Evolutionary conservation across 2,888 invertebrate genomes (phyloP).

Genomic region (Caenorhabditis afra): DNA sequence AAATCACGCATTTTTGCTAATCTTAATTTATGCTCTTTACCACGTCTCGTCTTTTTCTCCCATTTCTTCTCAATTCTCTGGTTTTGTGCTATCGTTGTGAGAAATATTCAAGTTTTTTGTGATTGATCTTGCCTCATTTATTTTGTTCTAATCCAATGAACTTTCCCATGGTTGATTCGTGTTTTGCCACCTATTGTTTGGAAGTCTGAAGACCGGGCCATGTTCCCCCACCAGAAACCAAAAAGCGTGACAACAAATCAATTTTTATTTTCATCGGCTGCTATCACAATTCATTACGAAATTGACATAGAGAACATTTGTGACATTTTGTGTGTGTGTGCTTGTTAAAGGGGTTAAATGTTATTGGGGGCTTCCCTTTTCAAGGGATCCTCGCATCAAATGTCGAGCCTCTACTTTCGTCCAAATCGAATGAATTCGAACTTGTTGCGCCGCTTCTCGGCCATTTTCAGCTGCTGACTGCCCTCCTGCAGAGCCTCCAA

Average conservation of each 20-base stretch:
- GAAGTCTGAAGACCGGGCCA: no score
- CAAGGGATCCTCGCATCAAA: slow-evolving; percentile 10
- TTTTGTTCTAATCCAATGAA: slow-evolving; percentile 32
- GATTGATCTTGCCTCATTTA: slow-evolving; percentile 41
- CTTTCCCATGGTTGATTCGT: neutral
- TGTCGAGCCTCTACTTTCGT: slow-evolving; percentile 65
- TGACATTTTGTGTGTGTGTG: slow-evolving; percentile 15
- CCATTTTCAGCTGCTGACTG: slow-evolving; percentile 66
- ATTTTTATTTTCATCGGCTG: slow-evolving; percentile 59
- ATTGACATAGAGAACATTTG: slow-evolving; percentile 56
- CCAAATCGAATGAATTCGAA: slow-evolving; percentile 80
- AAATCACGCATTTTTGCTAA: neutral
- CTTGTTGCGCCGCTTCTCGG: slow-evolving; percentile 80
- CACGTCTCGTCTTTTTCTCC: neutral
- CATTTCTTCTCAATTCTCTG: slow-evolving; percentile 16
- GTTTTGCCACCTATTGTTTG: neutral
- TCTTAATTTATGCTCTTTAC: neutral
- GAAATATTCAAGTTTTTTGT: slow-evolving; percentile 9
- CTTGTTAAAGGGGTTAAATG: no score
- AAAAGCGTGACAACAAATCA: slow-evolving; percentile 36
- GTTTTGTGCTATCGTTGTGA: slow-evolving; percentile 40
- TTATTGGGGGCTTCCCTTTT: slow-evolving; percentile 16
- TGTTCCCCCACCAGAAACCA: no score
- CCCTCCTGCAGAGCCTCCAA: slow-evolving; percentile 72
- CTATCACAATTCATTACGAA: slow-evolving; percentile 63